Conservation (phyloP, 1,140 invertebrate species). For the Bombyx mori region ASM3026992v2 NC_085124.1:15865501-15866000, state of each 20-base stretch:
- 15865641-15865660: slow-evolving; percentile 22
- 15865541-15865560: slow-evolving; percentile 48
- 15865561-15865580: slow-evolving; percentile 60
- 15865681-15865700: slow-evolving; percentile 28
- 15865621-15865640: slow-evolving; percentile 13
- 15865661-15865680: slow-evolving; percentile 48
- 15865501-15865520: background rate
- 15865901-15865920: too few relatives aligned
- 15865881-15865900: too few relatives aligned
- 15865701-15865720: slow-evolving; percentile 5
- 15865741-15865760: background rate
- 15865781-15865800: background rate
- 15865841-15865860: too few relatives aligned
- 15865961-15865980: too few relatives aligned
- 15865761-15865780: background rate
- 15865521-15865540: slow-evolving; percentile 31
- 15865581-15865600: slow-evolving; percentile 44
- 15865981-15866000: too few relatives aligned
- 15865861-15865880: too few relatives aligned
- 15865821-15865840: too few relatives aligned
- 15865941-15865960: too few relatives aligned
- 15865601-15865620: slow-evolving; percentile 58
- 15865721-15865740: background rate
- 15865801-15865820: too few relatives aligned
- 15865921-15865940: too few relatives aligned